phyloP scores from a whole-genome alignment of 2,113 vertebrate genomes.

The Sakesphorus luctuosus region DNA sequence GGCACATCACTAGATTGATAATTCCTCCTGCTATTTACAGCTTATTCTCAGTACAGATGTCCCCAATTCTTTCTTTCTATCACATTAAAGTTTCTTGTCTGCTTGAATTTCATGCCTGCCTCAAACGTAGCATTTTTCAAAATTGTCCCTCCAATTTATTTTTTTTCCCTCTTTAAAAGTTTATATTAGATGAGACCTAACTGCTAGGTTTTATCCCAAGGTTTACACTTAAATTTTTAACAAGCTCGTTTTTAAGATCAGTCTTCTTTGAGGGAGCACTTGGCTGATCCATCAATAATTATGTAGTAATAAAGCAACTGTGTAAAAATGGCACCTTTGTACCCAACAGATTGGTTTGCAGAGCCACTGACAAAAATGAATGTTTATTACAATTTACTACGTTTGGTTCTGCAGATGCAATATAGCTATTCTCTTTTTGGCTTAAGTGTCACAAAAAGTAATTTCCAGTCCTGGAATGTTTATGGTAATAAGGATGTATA shows the following conservation, averaged over 20 bases:
- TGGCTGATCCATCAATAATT: slow-evolving; percentile 61
- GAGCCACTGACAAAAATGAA: slow-evolving; percentile 36
- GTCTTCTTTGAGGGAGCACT: slow-evolving; percentile 45
- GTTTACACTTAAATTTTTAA: slow-evolving; percentile 44
- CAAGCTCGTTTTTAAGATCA: slow-evolving; percentile 17
- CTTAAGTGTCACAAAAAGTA: neutral
- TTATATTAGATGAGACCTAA: slow-evolving; percentile 23
- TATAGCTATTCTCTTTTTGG: slow-evolving; percentile 49
- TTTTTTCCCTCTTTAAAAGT: neutral
- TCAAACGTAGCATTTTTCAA: slow-evolving; percentile 34
- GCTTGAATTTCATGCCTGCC: slow-evolving; percentile 55
- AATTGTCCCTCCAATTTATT: slow-evolving; percentile 12
- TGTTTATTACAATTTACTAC: slow-evolving; percentile 49
- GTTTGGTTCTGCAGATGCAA: slow-evolving; percentile 38
- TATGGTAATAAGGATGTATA: slow-evolving; percentile 34
- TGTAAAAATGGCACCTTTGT: slow-evolving; percentile 38
- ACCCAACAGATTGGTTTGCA: slow-evolving; percentile 35
- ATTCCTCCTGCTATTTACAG: slow-evolving; percentile 58
- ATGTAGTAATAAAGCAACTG: slow-evolving; percentile 49
- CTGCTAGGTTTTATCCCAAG: slow-evolving; percentile 19
- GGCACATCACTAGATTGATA: slow-evolving; percentile 67
- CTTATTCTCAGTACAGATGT: slow-evolving; percentile 66
- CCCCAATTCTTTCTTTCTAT: slow-evolving; percentile 56
- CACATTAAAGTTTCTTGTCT: slow-evolving; percentile 63
- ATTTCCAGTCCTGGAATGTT: slow-evolving; percentile 46